Percentiles rank a stretch among this genome's conserved stretches.
phyloP scores from a whole-genome alignment of 2,113 vertebrate genomes.

The Siniperca chuatsi region DNA sequence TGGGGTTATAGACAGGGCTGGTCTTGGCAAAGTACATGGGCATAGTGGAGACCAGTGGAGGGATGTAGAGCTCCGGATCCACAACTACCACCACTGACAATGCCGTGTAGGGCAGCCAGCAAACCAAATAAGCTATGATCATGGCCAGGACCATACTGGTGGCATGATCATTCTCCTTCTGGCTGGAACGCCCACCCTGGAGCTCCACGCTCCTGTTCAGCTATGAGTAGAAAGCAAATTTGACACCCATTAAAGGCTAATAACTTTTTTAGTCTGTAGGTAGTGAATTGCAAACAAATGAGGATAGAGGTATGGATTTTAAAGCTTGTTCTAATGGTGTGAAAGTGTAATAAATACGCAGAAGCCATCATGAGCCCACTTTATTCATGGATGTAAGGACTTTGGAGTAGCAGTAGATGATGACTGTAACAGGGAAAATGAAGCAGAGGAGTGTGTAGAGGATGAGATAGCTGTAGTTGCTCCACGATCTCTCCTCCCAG shows the following conservation, averaged over 20 bases:
- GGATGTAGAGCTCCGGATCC: slow-evolving; percentile 78
- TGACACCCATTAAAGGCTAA: slow-evolving; percentile 32
- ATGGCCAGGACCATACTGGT: slow-evolving; percentile 81
- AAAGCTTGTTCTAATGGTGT: slow-evolving; percentile 12
- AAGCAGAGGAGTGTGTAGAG: slow-evolving; percentile 81
- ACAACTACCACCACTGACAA: slow-evolving; percentile 81
- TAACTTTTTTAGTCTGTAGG: slow-evolving; percentile 11
- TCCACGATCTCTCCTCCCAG: slow-evolving; percentile 77
- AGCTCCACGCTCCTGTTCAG: slow-evolving; percentile 84
- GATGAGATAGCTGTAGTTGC: slow-evolving; percentile 83
- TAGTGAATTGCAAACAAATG: slow-evolving; percentile 14
- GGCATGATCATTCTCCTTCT: slow-evolving; percentile 78
- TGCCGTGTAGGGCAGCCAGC: slow-evolving; percentile 84
- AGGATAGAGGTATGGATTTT: slow-evolving; percentile 9
- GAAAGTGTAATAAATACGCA: slow-evolving; percentile 23
- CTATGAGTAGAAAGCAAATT: slow-evolving; percentile 52
- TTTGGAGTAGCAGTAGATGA: slow-evolving; percentile 79
- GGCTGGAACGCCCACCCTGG: slow-evolving; percentile 77
- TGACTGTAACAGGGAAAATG: slow-evolving; percentile 70
- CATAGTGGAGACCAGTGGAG: slow-evolving; percentile 82
- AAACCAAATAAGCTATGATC: slow-evolving; percentile 80
- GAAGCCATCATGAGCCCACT: slow-evolving; percentile 54
- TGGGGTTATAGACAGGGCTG: slow-evolving; percentile 84
- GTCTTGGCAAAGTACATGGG: slow-evolving; percentile 86
- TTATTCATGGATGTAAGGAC: slow-evolving; percentile 72